Evolutionary conservation across 2,888 invertebrate genomes (phyloP), one percentile per base, ranked within the genome.

Genomic region (Chouioia cunea): DNA sequence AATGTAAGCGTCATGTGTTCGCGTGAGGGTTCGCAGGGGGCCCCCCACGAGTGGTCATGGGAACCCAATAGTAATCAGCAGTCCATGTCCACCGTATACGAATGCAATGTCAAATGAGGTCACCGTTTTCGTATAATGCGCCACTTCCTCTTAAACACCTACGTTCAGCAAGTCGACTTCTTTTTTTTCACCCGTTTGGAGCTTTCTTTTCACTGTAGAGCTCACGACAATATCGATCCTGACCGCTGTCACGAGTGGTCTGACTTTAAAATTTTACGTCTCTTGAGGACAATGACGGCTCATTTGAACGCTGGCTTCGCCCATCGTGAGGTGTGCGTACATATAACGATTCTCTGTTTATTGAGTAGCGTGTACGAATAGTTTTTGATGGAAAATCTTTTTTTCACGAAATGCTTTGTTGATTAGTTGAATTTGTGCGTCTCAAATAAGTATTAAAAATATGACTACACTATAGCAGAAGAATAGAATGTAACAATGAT

Each of bases 1-100:
- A 78, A 77, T 71, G 70, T 79, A 77, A 78, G 80, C 82, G 83
- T 83, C 85, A 84, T 84, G 83, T 83, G 84, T 81, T 65, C 46
- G 69, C 62, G 52, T 69, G 68, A 65, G 68, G 75, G 78, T 82
- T 83, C 82, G 83, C 83, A 82, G 84, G 83, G 83, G 83, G 83
- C 80, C 78, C 46, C 46, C 22, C 52, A 36, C 23, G 27, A 23
- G 54, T 36, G 43, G 44, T 18, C 80, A 83, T 85, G 85, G 85
- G 85, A 85, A 85, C 82, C 77, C 77, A 77, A 74, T 76, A 75
- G 78, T 78, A 79, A 77, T 77, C 85, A 85, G 70, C 83, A 76
- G 81, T 75, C 84, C 85, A 81, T 79, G 78, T 78, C 78, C 76
- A 73, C 75, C 69, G 52, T 63, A 53, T 53, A 44, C 53, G 23